A percentile compares a stretch with the other conserved stretches of the same genome.
Evolutionary conservation across 2,888 invertebrate genomes (phyloP).

Genomic region (Entomobrya multifasciata): DNA sequence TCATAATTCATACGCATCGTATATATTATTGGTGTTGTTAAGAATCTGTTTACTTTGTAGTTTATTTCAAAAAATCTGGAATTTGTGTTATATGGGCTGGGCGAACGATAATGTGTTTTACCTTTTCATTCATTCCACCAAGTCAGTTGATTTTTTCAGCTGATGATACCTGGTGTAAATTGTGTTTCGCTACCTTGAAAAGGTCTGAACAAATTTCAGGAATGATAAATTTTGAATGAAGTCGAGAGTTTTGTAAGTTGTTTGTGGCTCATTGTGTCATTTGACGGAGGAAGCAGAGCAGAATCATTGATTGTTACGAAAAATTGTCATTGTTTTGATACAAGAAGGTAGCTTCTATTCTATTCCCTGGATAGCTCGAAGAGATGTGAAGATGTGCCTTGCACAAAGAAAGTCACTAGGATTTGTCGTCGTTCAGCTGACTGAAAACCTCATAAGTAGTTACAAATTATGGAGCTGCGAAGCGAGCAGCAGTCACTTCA

Average conservation of each 20-base stretch:
- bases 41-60: background rate
- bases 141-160: slow-evolving; percentile 55
- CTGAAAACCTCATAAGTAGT: slow-evolving; percentile 55
- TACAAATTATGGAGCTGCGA: slow-evolving; percentile 58
- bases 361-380: too few relatives aligned
- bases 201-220: slow-evolving; percentile 31
- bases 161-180: slow-evolving; percentile 41
- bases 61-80: background rate
- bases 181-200: slow-evolving; percentile 20
- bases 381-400: background rate
- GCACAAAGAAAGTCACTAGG: background rate
- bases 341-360: too few relatives aligned
- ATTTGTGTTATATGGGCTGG: background rate
- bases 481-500: slow-evolving; percentile 40
- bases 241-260: background rate
- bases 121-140: too few relatives aligned
- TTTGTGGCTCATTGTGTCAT: slow-evolving; percentile 46
- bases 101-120: too few relatives aligned
- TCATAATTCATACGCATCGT: background rate
- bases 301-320: slow-evolving; percentile 53
- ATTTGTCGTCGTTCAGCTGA: background rate
- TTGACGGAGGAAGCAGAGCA: slow-evolving; percentile 53
- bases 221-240: slow-evolving; percentile 63
- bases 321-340: slow-evolving; percentile 14
- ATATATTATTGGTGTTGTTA: background rate